Percentiles rank a stretch among this genome's conserved stretches.
These are phyloP conservation scores for Macrosoma leucophasiata DNA, from an alignment of 2,888 invertebrate species.

Conservation along the genomic window DNA sequence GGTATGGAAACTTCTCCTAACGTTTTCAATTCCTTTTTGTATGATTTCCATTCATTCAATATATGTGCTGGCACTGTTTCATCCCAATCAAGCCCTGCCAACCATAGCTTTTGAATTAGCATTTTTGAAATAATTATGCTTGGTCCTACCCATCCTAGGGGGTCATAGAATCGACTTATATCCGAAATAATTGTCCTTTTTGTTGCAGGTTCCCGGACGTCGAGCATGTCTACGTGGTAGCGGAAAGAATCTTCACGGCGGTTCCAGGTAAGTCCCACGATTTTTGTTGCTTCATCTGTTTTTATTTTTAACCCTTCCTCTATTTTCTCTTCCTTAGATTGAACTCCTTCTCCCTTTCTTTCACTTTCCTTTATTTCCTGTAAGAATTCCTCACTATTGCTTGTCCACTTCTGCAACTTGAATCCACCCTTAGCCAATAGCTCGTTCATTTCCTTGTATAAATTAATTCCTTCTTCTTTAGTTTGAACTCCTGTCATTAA, in stretches of 20 bases:
- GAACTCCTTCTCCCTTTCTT: slow-evolving; percentile 6
- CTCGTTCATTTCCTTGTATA: slow-evolving; percentile 24
- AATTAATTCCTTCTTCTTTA: slow-evolving; percentile 17
- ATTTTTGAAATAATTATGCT: slow-evolving; percentile 13
- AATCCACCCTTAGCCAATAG: slow-evolving; percentile 30
- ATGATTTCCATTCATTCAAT: slow-evolving; percentile 16
- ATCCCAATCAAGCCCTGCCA: slow-evolving; percentile 24
- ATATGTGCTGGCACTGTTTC: slow-evolving; percentile 17
- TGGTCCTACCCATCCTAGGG: slow-evolving; percentile 24
- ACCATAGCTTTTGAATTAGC: neutral
- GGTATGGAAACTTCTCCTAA: slow-evolving; percentile 9
- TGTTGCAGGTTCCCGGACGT: slow-evolving; percentile 7
- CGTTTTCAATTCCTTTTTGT: slow-evolving; percentile 9
- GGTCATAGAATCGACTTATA: slow-evolving; percentile 23
- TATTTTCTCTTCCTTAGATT: slow-evolving; percentile 3
- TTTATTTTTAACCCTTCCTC: slow-evolving; percentile 21
- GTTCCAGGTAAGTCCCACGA: slow-evolving; percentile 20
- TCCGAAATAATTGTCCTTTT: slow-evolving; percentile 21
- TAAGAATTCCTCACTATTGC: slow-evolving; percentile 16
- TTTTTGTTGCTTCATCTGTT: slow-evolving; percentile 20
- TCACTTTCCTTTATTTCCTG: slow-evolving; percentile 4
- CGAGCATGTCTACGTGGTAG: slow-evolving; percentile 18
- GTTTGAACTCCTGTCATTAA: slow-evolving; percentile 21
- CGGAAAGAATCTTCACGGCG: slow-evolving; percentile 5
- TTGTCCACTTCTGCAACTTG: slow-evolving; percentile 27